These are phyloP conservation scores for Mesorhabditis belari DNA, from an alignment of 2,888 invertebrate genomes.

Conservation along the genomic window DNA sequence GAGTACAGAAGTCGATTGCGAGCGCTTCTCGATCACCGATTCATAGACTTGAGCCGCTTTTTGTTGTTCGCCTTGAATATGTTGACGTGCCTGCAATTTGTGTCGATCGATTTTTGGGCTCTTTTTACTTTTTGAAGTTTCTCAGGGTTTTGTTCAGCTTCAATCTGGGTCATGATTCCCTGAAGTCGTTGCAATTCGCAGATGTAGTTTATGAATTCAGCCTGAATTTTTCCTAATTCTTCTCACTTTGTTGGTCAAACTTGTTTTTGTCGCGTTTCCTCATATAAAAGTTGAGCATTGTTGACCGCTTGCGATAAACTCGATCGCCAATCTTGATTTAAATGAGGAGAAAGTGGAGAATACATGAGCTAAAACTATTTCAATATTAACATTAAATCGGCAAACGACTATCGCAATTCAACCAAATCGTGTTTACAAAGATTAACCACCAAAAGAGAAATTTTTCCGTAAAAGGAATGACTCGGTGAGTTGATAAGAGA, in stretches of 20 bases:
- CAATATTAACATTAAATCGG: too few relatives aligned
- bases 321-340: slow-evolving; percentile 26
- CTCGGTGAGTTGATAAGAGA: too few relatives aligned
- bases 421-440: too few relatives aligned
- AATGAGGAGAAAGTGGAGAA: too few relatives aligned
- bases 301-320: slow-evolving; percentile 31
- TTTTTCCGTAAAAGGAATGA: too few relatives aligned
- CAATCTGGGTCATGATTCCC: slow-evolving; percentile 37
- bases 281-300: slow-evolving; percentile 45
- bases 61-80: slow-evolving; percentile 39
- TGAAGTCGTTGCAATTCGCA: slow-evolving; percentile 50
- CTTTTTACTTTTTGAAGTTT: slow-evolving; percentile 22
- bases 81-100: slow-evolving; percentile 9
- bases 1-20: slow-evolving; percentile 33
- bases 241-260: too few relatives aligned
- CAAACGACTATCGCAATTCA: too few relatives aligned
- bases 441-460: too few relatives aligned
- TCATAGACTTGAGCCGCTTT: slow-evolving; percentile 44
- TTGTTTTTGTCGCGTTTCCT: slow-evolving; percentile 47
- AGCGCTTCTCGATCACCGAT: slow-evolving; percentile 14
- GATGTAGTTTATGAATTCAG: slow-evolving; percentile 45
- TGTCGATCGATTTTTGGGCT: background rate
- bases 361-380: too few relatives aligned
- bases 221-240: too few relatives aligned
- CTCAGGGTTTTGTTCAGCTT: slow-evolving; percentile 33